Conservation (phyloP, 1,140 invertebrate genomes). For the Notospermus geniculatus region DNA sequence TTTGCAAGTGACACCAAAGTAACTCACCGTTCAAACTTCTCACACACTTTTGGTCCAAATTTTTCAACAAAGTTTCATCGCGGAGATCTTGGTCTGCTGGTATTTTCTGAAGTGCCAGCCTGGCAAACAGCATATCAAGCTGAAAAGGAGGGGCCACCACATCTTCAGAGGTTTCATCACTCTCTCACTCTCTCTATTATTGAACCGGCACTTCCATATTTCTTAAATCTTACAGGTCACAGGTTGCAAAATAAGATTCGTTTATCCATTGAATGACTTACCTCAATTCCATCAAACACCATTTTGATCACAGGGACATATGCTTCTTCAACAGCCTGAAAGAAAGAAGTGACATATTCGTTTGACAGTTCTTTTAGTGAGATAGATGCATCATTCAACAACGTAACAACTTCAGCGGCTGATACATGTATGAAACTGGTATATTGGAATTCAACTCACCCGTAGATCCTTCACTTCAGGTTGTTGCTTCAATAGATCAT, state of each 20-base stretch:
- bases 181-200: too few species aligned
- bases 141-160: constrained; percentile 38
- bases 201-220: too few species aligned
- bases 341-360: constrained; percentile 5
- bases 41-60: constrained; percentile 95
- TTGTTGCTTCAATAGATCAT: constrained; percentile 84
- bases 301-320: constrained; percentile 99
- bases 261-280: constrained; percentile 26
- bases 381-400: too few species aligned
- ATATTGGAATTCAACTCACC: constrained; percentile 57
- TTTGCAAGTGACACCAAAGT: too few species aligned
- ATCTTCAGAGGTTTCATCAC: too few species aligned
- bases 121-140: constrained; percentile 96
- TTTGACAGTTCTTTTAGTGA: too few species aligned
- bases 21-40: constrained; percentile 84
- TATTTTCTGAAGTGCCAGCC: constrained; percentile 89
- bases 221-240: too few species aligned
- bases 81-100: constrained; percentile 77
- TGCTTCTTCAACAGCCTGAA: constrained; percentile 90
- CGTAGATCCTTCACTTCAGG: constrained; percentile 80
- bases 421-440: too few species aligned
- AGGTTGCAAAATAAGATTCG: too few species aligned
- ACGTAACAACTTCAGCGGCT: too few species aligned
- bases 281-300: constrained; percentile 97
- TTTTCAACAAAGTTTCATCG: constrained; percentile 90